Evolutionary conservation across 2,797 vertebrate species (phyloP).

Genomic region (Alcedo atthis): DNA sequence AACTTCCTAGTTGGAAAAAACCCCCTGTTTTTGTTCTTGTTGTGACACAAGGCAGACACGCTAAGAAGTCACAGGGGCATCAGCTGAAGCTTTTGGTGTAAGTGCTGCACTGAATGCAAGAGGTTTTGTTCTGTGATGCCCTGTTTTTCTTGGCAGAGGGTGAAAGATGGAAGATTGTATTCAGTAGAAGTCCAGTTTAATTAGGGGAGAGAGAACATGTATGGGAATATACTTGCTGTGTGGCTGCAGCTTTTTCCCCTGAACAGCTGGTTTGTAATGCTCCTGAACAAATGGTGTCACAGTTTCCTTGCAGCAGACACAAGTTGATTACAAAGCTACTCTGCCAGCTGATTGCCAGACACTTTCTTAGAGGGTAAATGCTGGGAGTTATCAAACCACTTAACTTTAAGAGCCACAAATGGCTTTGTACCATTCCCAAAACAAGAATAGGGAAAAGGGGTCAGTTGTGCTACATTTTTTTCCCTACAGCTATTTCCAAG

Average conservation of each 20-base stretch:
- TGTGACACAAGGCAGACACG: neutral
- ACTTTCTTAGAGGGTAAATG: neutral
- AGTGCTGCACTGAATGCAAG: neutral
- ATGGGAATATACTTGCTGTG: neutral
- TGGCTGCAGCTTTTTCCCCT: neutral
- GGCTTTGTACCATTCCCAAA: neutral
- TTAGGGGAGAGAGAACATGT: neutral
- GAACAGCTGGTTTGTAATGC: fast-evolving
- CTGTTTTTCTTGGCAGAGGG: neutral
- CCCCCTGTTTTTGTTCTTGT: neutral
- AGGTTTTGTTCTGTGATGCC: neutral
- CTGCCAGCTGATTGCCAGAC: neutral
- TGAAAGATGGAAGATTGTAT: neutral
- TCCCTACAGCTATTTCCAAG: neutral
- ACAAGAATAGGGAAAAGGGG: neutral
- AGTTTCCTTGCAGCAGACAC: neutral
- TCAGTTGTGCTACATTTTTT: neutral
- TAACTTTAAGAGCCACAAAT: neutral
- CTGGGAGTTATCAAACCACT: neutral
- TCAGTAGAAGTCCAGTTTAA: neutral
- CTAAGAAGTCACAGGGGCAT: neutral
- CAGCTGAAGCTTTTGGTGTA: neutral
- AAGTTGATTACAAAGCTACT: neutral
- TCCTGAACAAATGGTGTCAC: neutral
- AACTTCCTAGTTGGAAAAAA: neutral